Evolutionary conservation across 92 coral and sea anemone genomes (phyloP).

Genomic region (Parazoanthus swiftii): DNA sequence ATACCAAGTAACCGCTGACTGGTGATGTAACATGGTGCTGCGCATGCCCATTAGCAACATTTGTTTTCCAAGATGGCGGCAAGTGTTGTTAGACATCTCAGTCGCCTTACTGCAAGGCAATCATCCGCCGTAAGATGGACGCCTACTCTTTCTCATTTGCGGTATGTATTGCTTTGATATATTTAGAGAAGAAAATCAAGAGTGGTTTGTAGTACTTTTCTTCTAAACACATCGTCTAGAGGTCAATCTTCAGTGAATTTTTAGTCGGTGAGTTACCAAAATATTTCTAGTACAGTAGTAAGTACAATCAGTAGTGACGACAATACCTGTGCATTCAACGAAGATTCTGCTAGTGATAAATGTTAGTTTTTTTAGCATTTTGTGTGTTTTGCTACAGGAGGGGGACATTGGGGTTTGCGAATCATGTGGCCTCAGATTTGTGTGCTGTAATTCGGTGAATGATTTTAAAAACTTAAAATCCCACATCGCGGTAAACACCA

Average conservation of each 20-base stretch:
- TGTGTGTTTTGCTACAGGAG: no score
- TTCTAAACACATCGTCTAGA: not conserved
- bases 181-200: not conserved
- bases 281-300: no score
- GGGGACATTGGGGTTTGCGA: no score
- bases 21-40: not conserved
- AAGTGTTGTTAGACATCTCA: constrained; percentile 66
- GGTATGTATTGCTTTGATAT: constrained; percentile 54
- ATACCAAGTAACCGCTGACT: not conserved
- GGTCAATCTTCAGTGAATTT: not conserved
- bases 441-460: no score
- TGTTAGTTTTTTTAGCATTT: no score
- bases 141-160: constrained; percentile 79
- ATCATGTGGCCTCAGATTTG: no score
- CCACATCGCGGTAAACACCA: no score
- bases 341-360: no score
- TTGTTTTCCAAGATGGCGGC: constrained; percentile 81
- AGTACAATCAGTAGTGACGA: no score
- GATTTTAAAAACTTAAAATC: no score
- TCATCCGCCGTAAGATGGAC: constrained; percentile 50
- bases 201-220: not conserved
- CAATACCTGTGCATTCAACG: no score
- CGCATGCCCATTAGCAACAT: constrained; percentile 46
- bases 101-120: constrained; percentile 75
- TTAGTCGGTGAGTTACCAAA: no score